Percentiles rank a stretch among this genome's conserved stretches.
These are phyloP conservation scores for Lamprotornis superbus DNA, from an alignment of 2,113 vertebrate species.

Conservation along the genomic window DNA sequence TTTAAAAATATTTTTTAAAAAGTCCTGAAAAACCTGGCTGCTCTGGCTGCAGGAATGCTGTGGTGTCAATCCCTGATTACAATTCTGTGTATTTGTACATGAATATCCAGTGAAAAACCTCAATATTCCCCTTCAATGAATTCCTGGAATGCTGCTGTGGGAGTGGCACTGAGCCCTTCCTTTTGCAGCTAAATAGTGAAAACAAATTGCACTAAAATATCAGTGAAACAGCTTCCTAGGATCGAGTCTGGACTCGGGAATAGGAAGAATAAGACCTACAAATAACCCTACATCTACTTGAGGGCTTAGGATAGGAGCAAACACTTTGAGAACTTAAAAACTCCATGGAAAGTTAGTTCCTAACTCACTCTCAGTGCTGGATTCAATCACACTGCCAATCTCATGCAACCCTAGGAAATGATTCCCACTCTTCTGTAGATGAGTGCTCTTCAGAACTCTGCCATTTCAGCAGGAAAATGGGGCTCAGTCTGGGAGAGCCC, in stretches of 20 bases:
- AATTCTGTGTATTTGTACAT: fast-evolving
- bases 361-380: background rate
- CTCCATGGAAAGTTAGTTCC: fast-evolving
- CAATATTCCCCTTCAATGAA: fast-evolving
- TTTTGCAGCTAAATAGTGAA: background rate
- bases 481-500: background rate
- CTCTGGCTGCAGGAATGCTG: background rate
- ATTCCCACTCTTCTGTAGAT: background rate
- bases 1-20: background rate
- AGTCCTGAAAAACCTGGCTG: background rate
- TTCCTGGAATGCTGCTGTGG: background rate
- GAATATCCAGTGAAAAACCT: background rate
- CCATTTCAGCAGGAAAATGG: background rate
- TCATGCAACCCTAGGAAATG: background rate
- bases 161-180: background rate
- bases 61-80: background rate
- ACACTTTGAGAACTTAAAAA: background rate
- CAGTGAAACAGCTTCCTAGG: background rate
- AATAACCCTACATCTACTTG: background rate
- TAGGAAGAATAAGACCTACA: background rate
- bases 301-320: background rate
- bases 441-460: background rate
- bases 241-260: background rate
- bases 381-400: background rate
- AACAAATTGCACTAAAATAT: background rate